phyloP scores from a whole-genome alignment of 1,140 invertebrate species.

The Drosophila repletoides region DNA sequence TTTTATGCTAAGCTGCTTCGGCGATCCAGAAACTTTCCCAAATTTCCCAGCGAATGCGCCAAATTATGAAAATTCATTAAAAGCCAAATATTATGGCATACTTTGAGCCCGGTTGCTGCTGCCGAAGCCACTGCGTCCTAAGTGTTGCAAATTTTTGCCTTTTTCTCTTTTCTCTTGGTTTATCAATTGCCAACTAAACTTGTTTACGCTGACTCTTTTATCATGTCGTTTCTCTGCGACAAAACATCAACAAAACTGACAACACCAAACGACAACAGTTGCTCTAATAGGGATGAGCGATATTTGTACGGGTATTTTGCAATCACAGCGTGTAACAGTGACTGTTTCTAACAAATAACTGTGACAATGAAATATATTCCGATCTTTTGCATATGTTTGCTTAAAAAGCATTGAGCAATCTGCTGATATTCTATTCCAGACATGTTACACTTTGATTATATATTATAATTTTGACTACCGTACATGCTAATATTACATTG shows the following conservation, averaged over 20 bases:
- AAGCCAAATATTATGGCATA: constrained; percentile 76
- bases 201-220: constrained; percentile 65
- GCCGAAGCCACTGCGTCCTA: background rate
- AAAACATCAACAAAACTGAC: constrained; percentile 47
- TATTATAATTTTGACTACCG: too few relatives aligned
- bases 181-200: constrained; percentile 72
- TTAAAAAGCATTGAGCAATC: too few relatives aligned
- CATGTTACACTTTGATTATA: too few relatives aligned
- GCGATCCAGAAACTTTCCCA: background rate
- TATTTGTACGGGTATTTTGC: too few relatives aligned
- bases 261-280: constrained; percentile 31
- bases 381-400: too few relatives aligned
- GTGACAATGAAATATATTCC: too few relatives aligned
- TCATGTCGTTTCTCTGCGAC: constrained; percentile 44
- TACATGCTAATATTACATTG: too few relatives aligned
- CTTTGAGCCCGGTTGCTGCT: constrained; percentile 35
- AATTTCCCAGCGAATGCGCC: constrained; percentile 40
- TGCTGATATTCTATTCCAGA: too few relatives aligned
- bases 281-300: constrained; percentile 2
- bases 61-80: constrained; percentile 79
- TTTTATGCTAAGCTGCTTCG: constrained; percentile 71
- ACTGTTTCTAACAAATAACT: too few relatives aligned
- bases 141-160: constrained; percentile 60
- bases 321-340: too few relatives aligned
- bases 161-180: constrained; percentile 30